Base-by-base conservation (phyloP, 2,888 invertebrate genomes). In the Apamea anceps region DNA sequence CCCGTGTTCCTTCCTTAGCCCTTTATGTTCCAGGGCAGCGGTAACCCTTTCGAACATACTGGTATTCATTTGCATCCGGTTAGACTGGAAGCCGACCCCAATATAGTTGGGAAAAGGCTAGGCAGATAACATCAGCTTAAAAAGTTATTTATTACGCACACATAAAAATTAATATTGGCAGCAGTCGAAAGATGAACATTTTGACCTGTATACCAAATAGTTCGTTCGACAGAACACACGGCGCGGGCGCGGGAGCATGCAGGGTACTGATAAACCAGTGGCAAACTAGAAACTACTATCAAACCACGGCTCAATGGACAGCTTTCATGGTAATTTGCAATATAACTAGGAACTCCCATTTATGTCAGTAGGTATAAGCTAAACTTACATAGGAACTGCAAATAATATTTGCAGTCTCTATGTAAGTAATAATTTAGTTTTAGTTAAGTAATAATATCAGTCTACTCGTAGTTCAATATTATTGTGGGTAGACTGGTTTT, bases 251-350 rank as follows among this genome's bases (percentile, higher is more conserved):
- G 71, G 66, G 7, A 45, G 81, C 42, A 21, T 13, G 74, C n/a
- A 25, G 37, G 68, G 48, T 51, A 67, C 60, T 60, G 76, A 80
- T 85, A 80, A 82, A 72, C 62, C 48, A 65, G 45, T 57, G 21
- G 67, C 45, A 68, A 67, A 71, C 80, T 70, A 67, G 51, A 32
- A 85, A 37, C 62, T 32, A 54, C 37, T 75, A 80, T 85, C 85
- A 73, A 75, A 62, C 65, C 66, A 85, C 75, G 45, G 70, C 71
- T 81, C 73, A 84, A 68, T 77, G 66, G 63, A 63, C 73, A 85
- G 85, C 62, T 72, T 83, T 75, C 67, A 79, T 72, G 57, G 25
- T 72, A 66, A 48, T 79, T 72, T 28, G 54, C 7, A 54, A 70
- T 37, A 57, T 73, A 82, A 42, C 51, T 68, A 67, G 57, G 32